Percentiles rank a stretch among this genome's conserved stretches.
These are phyloP conservation scores for Papilio helenus DNA, from an alignment of 1,140 invertebrate genomes.

Conservation along the genomic window DNA sequence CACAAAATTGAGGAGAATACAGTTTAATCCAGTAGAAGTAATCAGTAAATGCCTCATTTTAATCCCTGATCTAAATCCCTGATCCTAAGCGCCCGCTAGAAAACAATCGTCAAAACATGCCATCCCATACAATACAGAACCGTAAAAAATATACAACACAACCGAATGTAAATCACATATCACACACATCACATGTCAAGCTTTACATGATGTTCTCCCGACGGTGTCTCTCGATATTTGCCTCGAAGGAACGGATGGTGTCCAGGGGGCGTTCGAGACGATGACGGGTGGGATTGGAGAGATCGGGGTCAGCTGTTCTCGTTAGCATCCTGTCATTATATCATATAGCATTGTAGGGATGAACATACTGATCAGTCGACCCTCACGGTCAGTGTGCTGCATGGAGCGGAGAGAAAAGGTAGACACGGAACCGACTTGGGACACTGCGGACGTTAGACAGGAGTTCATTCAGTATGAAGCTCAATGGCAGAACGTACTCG, in stretches of 20 bases:
- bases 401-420: not conserved
- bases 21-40: not conserved
- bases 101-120: constrained; percentile 4
- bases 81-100: constrained; percentile 2
- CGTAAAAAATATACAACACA: not conserved
- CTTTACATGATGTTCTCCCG: constrained; percentile 10
- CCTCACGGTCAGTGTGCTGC: not conserved
- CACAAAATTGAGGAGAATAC: constrained; percentile 4
- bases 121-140: not conserved
- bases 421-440: constrained; percentile 2
- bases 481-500: not conserved
- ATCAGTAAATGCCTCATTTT: constrained; percentile 4
- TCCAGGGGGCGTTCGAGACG: not conserved
- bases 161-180: not conserved
- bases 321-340: not conserved
- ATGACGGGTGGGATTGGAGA: constrained; percentile 3
- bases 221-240: constrained; percentile 6
- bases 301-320: constrained; percentile 3
- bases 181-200: constrained; percentile 10
- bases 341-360: not conserved
- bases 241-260: constrained; percentile 9
- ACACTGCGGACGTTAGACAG: not conserved
- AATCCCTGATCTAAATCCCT: not conserved
- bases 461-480: not conserved
- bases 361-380: constrained; percentile 3